These are phyloP conservation scores for Nymphalis io DNA, from an alignment of 1,140 invertebrate genomes.

Conservation along the genomic window DNA sequence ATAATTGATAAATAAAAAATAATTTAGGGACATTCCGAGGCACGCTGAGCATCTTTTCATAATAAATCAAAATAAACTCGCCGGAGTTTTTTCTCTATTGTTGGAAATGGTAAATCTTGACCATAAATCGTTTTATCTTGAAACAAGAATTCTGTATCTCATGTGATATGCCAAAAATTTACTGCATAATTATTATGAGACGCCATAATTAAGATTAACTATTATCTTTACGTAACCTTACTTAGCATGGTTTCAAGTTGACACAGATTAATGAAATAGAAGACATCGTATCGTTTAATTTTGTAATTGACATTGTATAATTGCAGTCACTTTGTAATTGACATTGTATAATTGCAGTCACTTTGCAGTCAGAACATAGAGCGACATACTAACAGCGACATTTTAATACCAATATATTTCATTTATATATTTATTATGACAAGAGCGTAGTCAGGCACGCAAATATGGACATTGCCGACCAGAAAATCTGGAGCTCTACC, in stretches of 20 bases:
- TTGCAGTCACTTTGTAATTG: not conserved
- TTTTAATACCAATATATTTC: too few relatives aligned
- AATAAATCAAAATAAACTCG: too few relatives aligned
- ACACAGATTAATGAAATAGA: conserved; percentile 2
- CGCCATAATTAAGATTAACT: conserved; percentile 19
- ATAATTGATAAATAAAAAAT: too few relatives aligned
- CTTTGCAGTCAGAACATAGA: not conserved
- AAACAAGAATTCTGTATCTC: not conserved
- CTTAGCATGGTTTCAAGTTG: not conserved
- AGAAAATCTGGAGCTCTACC: too few relatives aligned
- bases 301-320: not conserved
- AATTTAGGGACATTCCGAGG: too few relatives aligned
- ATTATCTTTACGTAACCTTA: conserved; percentile 19
- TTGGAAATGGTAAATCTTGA: not conserved
- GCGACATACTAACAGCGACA: too few relatives aligned
- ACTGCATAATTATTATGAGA: conserved; percentile 20
- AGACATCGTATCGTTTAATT: not conserved
- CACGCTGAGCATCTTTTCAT: too few relatives aligned
- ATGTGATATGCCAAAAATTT: conserved; percentile 24
- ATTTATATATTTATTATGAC: too few relatives aligned
- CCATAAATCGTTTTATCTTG: conserved; percentile 12
- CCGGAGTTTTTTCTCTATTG: not conserved
- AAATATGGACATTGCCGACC: too few relatives aligned
- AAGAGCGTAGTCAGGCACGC: too few relatives aligned
- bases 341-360: not conserved